Conservation (phyloP, 1,140 invertebrate species). For the Drosophila asahinai region DNA sequence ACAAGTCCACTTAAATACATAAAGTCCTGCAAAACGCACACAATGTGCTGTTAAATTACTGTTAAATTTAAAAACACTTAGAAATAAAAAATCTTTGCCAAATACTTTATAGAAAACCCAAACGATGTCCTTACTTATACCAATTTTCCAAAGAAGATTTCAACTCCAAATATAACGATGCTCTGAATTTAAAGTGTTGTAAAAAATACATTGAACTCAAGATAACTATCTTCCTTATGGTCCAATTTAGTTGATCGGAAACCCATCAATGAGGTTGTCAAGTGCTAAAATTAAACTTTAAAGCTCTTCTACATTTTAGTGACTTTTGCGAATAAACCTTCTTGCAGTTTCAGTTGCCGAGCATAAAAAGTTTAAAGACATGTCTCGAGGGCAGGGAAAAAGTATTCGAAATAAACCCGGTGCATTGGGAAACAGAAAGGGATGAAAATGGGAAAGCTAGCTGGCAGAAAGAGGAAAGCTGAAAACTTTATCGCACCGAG, state of each 20-base stretch:
- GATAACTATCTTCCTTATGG: neutral
- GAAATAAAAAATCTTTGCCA: too few species aligned
- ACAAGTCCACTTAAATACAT: too few species aligned
- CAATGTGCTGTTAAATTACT: too few species aligned
- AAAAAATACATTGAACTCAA: too few species aligned
- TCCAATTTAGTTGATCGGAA: neutral
- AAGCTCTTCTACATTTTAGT: neutral
- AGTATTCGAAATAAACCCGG: slow-evolving; percentile 33
- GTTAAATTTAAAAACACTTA: too few species aligned
- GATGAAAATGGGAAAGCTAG: slow-evolving; percentile 1
- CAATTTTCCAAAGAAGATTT: neutral
- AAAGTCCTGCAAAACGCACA: too few species aligned
- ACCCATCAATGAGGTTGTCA: neutral
- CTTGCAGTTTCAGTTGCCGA: neutral
- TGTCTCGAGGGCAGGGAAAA: slow-evolving; percentile 26
- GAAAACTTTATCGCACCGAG: slow-evolving; percentile 35
- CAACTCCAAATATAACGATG: neutral
- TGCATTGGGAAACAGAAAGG: slow-evolving; percentile 1
- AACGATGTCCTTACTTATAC: too few species aligned
- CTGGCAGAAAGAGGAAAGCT: slow-evolving; percentile 9
- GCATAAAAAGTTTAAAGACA: slow-evolving; percentile 30
- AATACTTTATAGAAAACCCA: too few species aligned
- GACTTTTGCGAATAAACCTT: slow-evolving; percentile 6
- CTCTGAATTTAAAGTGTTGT: neutral
- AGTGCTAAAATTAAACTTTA: neutral